These are phyloP conservation scores for Lepidocyrtinus sp. DNA, from an alignment of 2,888 invertebrate genomes.

Conservation along the genomic window DNA sequence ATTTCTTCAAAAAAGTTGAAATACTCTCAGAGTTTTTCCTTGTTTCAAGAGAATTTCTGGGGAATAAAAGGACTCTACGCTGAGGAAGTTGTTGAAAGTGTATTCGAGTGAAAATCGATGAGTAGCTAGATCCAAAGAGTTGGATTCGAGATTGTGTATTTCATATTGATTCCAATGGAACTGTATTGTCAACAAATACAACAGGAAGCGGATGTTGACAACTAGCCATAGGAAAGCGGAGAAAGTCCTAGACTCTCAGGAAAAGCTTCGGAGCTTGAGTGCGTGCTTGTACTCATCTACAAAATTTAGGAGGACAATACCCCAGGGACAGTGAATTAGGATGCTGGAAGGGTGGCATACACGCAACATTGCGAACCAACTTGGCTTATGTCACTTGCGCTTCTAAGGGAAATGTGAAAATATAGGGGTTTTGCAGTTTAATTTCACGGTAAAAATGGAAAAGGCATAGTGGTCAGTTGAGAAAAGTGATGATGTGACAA, in stretches of 20 bases:
- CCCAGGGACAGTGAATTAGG: background rate
- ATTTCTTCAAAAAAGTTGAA: background rate
- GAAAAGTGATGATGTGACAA: background rate
- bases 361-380: too few relatives aligned
- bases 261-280: too few relatives aligned
- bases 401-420: background rate
- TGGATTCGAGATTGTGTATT: background rate
- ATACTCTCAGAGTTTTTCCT: background rate
- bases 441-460: too few relatives aligned
- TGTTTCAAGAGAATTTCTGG: slow-evolving; percentile 8
- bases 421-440: background rate
- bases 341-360: background rate
- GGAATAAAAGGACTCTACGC: background rate
- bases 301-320: background rate
- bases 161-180: too few relatives aligned
- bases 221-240: background rate
- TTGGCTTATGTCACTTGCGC: too few relatives aligned
- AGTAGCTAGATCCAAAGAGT: background rate
- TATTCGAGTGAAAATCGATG: too few relatives aligned
- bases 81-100: background rate
- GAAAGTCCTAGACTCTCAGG: background rate
- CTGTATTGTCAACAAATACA: background rate
- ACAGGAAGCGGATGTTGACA: background rate
- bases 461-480: background rate
- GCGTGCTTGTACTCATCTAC: background rate